A percentile compares a stretch with the other conserved stretches of the same genome.
These are phyloP conservation scores for Struthidea cinerea DNA, from an alignment of 2,113 vertebrate species.

Conservation along the genomic window DNA sequence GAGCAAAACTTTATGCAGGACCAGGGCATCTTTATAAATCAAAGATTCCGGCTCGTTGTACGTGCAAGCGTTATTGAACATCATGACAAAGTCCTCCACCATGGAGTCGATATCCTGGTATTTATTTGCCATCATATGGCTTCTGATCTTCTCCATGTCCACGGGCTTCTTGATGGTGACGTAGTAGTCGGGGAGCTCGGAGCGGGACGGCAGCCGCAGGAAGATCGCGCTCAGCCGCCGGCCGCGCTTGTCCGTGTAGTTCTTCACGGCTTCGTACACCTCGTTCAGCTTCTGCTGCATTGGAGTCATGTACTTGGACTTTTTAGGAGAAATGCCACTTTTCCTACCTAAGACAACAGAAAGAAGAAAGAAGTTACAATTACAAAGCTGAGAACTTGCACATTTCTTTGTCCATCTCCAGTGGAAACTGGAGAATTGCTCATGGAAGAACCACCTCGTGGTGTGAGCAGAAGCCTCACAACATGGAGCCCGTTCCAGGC, in stretches of 20 bases:
- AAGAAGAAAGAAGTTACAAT: accelerated
- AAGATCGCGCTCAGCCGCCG: constrained; percentile 97
- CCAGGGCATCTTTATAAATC: constrained; percentile 95
- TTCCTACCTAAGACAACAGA: constrained; percentile 82
- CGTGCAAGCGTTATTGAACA: constrained; percentile 99
- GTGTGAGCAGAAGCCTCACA: not conserved
- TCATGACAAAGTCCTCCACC: constrained; percentile 96
- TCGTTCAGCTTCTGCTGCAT: constrained; percentile 97
- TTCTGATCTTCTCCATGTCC: constrained; percentile 98
- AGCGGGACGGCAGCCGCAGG: constrained; percentile 91
- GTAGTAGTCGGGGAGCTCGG: constrained; percentile 98
- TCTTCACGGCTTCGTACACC: constrained; percentile 96
- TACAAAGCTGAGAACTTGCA: not conserved
- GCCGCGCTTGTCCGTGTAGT: constrained; percentile 95
- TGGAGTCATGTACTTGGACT: constrained; percentile 95
- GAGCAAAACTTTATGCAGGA: constrained; percentile 92
- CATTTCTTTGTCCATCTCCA: not conserved
- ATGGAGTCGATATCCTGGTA: constrained; percentile 98
- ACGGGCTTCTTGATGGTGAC: constrained; percentile 96
- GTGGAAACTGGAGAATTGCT: accelerated
- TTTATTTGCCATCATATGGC: constrained; percentile 97
- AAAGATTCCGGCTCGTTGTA: constrained; percentile 97
- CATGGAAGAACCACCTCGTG: not conserved
- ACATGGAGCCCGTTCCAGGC: not conserved
- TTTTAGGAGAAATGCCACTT: constrained; percentile 92